phyloP scores from a whole-genome alignment of 2,113 vertebrate genomes.

The Macquaria australasica region DNA sequence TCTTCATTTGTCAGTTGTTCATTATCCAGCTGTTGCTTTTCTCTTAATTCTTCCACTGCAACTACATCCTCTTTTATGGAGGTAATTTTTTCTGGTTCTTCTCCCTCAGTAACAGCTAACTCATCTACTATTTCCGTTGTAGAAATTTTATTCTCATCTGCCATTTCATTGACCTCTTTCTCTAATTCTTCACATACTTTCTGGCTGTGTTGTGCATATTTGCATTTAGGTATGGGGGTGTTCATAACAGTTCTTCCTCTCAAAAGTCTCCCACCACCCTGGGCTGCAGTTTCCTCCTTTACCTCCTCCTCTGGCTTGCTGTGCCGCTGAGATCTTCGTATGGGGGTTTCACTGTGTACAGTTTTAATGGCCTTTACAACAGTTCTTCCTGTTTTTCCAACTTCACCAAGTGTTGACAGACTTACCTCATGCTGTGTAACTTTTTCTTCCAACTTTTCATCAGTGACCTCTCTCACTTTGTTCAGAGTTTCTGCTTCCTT shows the following conservation, averaged over 20 bases:
- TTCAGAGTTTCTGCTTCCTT: slow-evolving; percentile 11
- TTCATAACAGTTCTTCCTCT: slow-evolving; percentile 10
- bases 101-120: background rate
- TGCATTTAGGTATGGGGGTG: background rate
- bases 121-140: background rate
- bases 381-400: background rate
- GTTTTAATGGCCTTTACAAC: background rate
- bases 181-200: background rate
- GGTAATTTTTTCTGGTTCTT: background rate
- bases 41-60: background rate
- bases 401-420: background rate
- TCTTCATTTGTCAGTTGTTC: background rate
- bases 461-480: background rate
- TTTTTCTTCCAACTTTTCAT: background rate
- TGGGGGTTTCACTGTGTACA: slow-evolving; percentile 11
- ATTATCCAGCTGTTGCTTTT: background rate
- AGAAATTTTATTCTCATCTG: background rate
- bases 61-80: background rate
- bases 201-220: background rate
- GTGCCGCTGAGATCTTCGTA: background rate
- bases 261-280: slow-evolving; percentile 2
- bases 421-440: background rate
- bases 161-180: background rate
- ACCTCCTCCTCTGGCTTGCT: background rate
- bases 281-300: background rate